Evolutionary conservation across 1,140 invertebrate species (phyloP), one percentile per base, ranked within the genome.

Genomic region (Acromyrmex heyeri): DNA sequence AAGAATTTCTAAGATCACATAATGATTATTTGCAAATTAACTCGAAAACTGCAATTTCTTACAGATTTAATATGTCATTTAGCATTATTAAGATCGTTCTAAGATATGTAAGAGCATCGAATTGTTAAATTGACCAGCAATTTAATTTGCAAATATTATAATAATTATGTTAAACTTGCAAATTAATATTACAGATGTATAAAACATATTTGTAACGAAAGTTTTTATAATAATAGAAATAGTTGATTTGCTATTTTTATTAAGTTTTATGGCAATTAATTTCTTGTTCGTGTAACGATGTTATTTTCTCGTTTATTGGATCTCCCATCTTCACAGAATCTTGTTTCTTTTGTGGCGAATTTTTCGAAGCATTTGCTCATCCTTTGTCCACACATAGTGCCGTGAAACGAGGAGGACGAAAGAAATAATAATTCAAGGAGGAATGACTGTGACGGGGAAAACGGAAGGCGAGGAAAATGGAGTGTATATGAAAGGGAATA

Each of bases 381-480:
- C 16, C 5, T 72, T 27, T 48, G 67, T 61, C 21, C 77, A 44
- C 30, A 48, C 48, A 34, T 7, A 57, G 24, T 55, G 53, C 53
- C 78, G 16, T 53, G 21, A 67, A 67, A 83, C 24, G 69, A 73
- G 50, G 8, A 38, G 34, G 44, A 59, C 38, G 38, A 75, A 73
- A 73, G 53, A 83, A 83, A 73, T 83, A 73, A 85, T 75, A 67
- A 67, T 81, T 50, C 24, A 8, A n/a, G 18, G n/a, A 62, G 48
- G 18, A 21, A 30, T 76, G 67, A 38, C 85, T 77, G 53, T 3
- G 38, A 72, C 30, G 27, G 12, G 48, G 18, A 86, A 16, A 14
- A n/a, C 53, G 62, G 44, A 55, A 82, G 34, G 5, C 18, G 24
- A 62, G 48, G 50, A 67, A 87, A 83, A 83, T 75, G 38, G 69